Conservation (phyloP, 1,140 invertebrate genomes). For the Apis dorsata region DNA sequence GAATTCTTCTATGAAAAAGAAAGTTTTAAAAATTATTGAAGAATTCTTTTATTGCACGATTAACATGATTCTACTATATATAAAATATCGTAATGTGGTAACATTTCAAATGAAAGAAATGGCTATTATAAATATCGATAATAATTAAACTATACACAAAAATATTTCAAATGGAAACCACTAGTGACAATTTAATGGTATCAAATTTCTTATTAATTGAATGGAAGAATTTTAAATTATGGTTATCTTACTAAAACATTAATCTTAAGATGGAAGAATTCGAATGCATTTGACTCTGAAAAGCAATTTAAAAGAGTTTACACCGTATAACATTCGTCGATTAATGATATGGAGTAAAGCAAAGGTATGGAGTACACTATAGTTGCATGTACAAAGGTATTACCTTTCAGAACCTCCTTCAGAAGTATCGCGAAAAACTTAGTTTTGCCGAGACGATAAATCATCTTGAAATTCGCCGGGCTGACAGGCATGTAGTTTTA, state of each 20-base stretch:
- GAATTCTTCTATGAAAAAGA: neutral
- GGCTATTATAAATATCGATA: constrained; percentile 46
- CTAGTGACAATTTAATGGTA: neutral
- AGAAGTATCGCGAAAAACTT: constrained; percentile 76
- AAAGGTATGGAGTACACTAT: neutral
- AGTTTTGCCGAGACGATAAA: constrained; percentile 75
- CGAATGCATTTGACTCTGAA: no score
- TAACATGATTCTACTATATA: neutral
- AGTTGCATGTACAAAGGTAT: constrained; percentile 58
- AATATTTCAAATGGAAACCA: constrained; percentile 16
- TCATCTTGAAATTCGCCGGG: constrained; percentile 76
- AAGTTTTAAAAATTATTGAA: neutral
- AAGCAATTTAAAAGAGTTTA: no score
- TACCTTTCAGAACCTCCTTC: constrained; percentile 42
- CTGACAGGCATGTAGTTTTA: constrained; percentile 78
- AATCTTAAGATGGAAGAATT: no score
- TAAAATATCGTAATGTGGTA: neutral
- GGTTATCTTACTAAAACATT: no score
- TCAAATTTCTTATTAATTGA: no score
- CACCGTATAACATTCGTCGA: constrained; percentile 52
- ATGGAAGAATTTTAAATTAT: no score
- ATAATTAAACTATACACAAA: constrained; percentile 20
- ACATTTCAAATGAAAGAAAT: constrained; percentile 27
- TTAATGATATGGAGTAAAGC: constrained; percentile 44
- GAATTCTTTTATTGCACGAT: neutral